These are phyloP conservation scores for Poeciliopsis gracilis DNA, from an alignment of 2,797 vertebrate species.

Conservation along the genomic window DNA sequence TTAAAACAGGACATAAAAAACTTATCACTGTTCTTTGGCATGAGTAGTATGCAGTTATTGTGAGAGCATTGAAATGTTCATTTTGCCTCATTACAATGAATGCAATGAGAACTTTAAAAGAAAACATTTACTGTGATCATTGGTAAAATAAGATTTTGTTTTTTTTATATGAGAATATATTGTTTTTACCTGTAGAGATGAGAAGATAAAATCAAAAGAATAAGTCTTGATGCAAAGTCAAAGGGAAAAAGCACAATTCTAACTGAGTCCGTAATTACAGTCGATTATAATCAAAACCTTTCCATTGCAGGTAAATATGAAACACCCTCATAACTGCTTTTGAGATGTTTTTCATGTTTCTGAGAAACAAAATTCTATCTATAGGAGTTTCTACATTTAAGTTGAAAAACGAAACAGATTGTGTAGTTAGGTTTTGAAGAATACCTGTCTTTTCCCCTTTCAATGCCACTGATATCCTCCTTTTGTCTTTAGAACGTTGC, in stretches of 20 bases:
- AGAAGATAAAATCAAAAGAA: background rate
- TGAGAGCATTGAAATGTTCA: background rate
- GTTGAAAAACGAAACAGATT: background rate
- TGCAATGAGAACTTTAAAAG: background rate
- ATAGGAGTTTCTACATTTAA: background rate
- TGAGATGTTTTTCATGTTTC: background rate
- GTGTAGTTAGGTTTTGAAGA: background rate
- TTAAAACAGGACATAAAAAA: background rate
- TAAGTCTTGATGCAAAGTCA: background rate
- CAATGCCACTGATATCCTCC: background rate
- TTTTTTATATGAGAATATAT: background rate
- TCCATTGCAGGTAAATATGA: background rate
- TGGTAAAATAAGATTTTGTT: background rate
- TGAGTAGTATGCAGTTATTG: background rate
- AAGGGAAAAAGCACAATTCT: background rate
- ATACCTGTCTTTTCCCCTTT: background rate
- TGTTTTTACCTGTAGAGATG: background rate
- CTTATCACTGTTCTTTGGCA: background rate
- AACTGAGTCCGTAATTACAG: constrained; percentile 2
- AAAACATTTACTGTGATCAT: background rate
- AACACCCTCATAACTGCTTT: background rate
- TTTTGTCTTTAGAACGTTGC: background rate
- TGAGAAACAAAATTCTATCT: background rate
- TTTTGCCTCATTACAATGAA: background rate
- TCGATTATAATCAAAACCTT: background rate